These are phyloP conservation scores for Andrena bucephala DNA, from an alignment of 2,888 invertebrate genomes.

Conservation along the genomic window DNA sequence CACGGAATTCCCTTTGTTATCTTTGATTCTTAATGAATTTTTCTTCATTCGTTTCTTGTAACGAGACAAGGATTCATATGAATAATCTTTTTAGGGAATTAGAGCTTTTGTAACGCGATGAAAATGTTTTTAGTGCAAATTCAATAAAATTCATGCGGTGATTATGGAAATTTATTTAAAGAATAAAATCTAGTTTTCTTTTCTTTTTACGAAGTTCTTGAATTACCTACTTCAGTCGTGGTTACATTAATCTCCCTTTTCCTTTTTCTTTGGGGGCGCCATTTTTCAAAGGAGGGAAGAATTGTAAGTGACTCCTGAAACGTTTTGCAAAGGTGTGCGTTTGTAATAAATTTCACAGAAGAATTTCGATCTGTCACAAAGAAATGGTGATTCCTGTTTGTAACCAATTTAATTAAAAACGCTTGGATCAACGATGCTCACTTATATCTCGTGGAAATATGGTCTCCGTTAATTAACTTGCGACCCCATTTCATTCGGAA, in stretches of 20 bases:
- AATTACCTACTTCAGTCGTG: too few relatives aligned
- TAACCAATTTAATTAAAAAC: background rate
- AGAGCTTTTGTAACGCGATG: background rate
- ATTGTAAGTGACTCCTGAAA: too few relatives aligned
- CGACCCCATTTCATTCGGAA: constrained; percentile 15
- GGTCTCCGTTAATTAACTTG: constrained; percentile 12
- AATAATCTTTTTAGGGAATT: too few relatives aligned
- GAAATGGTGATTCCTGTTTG: background rate
- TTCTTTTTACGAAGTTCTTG: too few relatives aligned
- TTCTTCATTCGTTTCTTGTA: background rate
- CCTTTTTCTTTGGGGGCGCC: too few relatives aligned
- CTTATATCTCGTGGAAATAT: constrained; percentile 17
- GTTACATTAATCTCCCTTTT: too few relatives aligned
- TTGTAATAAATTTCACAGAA: background rate
- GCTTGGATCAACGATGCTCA: background rate
- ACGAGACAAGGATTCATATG: background rate
- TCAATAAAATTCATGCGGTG: too few relatives aligned
- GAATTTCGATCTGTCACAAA: background rate
- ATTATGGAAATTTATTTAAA: too few relatives aligned
- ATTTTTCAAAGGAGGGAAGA: too few relatives aligned
- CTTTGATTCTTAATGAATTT: background rate
- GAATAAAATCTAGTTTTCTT: too few relatives aligned
- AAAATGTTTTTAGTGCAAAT: too few relatives aligned
- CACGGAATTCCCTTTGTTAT: background rate
- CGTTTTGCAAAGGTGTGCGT: background rate